phyloP scores from a whole-genome alignment of 2,888 invertebrate species.

The Pandemis heparana region DNA sequence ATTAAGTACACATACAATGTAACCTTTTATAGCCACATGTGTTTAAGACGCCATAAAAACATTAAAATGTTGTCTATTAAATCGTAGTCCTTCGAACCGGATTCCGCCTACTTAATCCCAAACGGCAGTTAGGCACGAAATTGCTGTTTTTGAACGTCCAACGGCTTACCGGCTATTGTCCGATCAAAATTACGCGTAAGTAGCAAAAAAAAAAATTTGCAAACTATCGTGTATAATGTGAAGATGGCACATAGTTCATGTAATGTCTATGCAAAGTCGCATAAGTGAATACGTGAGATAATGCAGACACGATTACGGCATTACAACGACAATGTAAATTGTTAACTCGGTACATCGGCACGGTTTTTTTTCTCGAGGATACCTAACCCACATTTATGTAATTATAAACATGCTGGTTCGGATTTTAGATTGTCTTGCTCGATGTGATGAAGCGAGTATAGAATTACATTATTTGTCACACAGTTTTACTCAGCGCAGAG shows the following conservation, averaged over 20 bases:
- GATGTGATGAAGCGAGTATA: slow-evolving; percentile 12
- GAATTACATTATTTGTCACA: slow-evolving; percentile 38
- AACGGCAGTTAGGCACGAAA: slow-evolving; percentile 10
- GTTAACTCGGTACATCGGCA: slow-evolving; percentile 58
- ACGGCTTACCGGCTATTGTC: slow-evolving; percentile 53
- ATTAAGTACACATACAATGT: slow-evolving; percentile 5
- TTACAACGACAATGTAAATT: slow-evolving; percentile 57
- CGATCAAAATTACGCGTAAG: slow-evolving; percentile 52
- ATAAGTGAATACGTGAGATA: slow-evolving; percentile 55
- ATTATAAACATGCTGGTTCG: slow-evolving; percentile 41
- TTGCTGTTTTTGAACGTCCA: slow-evolving; percentile 14
- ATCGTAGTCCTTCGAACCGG: slow-evolving; percentile 25
- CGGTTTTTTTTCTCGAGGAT: slow-evolving; percentile 54
- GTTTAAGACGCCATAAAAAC: slow-evolving; percentile 2
- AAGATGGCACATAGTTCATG: slow-evolving; percentile 40
- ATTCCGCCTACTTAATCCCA: slow-evolving; percentile 19
- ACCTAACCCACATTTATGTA: slow-evolving; percentile 56
- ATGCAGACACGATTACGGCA: slow-evolving; percentile 51
- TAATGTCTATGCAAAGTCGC: slow-evolving; percentile 43
- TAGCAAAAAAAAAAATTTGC: slow-evolving; percentile 48
- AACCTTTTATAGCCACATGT: slow-evolving; percentile 1
- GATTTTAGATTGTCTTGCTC: slow-evolving; percentile 34
- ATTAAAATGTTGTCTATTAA: neutral
- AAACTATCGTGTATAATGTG: slow-evolving; percentile 50
- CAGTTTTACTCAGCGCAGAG: slow-evolving; percentile 14